These are phyloP conservation scores for Odontophorus gujanensis DNA, from an alignment of 2,113 vertebrate species.

Conservation along the genomic window DNA sequence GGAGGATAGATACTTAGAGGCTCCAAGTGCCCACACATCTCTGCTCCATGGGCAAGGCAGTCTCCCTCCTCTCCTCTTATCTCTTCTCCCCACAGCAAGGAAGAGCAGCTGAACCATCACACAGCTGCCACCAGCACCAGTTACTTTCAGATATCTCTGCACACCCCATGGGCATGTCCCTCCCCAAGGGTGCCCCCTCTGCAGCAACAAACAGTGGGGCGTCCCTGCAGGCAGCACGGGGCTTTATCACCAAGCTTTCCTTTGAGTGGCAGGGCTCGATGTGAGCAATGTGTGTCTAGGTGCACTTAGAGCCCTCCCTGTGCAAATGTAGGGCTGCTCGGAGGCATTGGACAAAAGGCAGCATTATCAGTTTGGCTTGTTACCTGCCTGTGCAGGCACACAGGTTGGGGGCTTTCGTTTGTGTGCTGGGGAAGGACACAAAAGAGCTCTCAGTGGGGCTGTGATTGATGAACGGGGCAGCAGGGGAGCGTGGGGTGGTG, in stretches of 20 bases:
- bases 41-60: conserved; percentile 14
- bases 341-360: neutral
- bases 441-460: conserved; percentile 14
- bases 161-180: conserved; percentile 49
- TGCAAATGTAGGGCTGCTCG: neutral
- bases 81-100: neutral
- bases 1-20: neutral
- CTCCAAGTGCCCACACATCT: neutral
- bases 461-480: neutral
- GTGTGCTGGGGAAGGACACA: neutral
- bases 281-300: neutral
- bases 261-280: neutral
- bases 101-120: conserved; percentile 60
- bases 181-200: neutral
- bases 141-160: conserved; percentile 47
- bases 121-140: conserved; percentile 11
- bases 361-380: neutral
- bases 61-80: conserved; percentile 20
- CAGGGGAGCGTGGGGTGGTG: neutral
- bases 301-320: neutral
- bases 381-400: neutral
- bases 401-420: neutral
- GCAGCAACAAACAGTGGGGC: fast-evolving
- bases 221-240: neutral
- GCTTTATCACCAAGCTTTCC: neutral